Base-by-base conservation (phyloP, 1,140 invertebrate species). In the Stegodyphus mimosarum region DNA sequence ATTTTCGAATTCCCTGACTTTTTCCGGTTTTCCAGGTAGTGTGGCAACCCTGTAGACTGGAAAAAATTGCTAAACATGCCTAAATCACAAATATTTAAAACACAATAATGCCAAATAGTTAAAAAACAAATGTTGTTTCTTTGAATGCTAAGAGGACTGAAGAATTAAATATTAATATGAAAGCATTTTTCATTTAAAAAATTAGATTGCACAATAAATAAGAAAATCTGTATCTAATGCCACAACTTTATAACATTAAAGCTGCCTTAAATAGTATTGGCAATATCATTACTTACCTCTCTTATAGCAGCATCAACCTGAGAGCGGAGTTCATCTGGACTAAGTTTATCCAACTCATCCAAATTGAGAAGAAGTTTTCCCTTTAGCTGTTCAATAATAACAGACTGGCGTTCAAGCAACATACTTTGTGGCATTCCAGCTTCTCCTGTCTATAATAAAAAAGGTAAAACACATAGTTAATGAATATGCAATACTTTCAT, bases 371-470 rank as follows among this genome's bases (percentile, higher is more conserved):
- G 93, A 86, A 96, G 91, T 88, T 94, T 94, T 77, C 94, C 94
- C 89, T 94, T 94, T 48, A 96, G 89, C 89, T 95, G 93, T 90
- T 95, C 94, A 81, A 97, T 94, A 77, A 99, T 94, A 15, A 97
- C 93, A 89, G 95, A 95, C 89, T 99, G 97, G 87, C 96, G 93
- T 90, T 97, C 95, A 67, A 97, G 91, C 69, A 96, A 90, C 72
- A 96, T 92, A 89, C 94, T 95, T 89, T 96, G 95, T 5, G 96
- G 96, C 86, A 96, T 91, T 67, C 94, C 94, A 51, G 94, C 94
- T 88, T 95, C 93, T 52, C 95, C 95, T 76, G 94, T 95, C 91
- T 91, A 81, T n/a, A 76, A 88, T 71, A 70, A 77, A 72, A 67
- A 88, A 88, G 64, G 9, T 33, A 33, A 33, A 33, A 33, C 33